Percentiles rank a stretch among this genome's conserved stretches.
Conservation (phyloP, 1,140 invertebrate genomes). For the Euwallacea similis region DNA sequence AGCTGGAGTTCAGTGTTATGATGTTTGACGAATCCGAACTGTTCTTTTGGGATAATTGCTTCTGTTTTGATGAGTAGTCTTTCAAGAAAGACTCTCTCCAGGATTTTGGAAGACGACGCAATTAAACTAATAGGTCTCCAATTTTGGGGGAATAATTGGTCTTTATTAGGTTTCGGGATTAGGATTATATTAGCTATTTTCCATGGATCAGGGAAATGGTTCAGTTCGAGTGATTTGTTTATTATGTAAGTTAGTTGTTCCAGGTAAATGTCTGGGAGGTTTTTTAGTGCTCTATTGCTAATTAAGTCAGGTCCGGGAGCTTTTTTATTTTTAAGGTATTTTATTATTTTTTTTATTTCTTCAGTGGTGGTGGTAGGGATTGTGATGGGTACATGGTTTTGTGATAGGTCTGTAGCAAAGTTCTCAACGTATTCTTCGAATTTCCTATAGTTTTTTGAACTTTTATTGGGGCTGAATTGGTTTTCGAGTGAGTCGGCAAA, state of each 20-base stretch:
- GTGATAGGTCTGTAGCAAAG: not conserved
- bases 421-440: not conserved
- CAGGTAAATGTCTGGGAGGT: not conserved
- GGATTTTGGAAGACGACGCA: not conserved
- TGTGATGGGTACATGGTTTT: not conserved
- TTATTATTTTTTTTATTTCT: slow-evolving; percentile 8
- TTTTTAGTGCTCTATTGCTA: not conserved
- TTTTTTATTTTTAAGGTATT: slow-evolving; percentile 13
- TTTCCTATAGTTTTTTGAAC: not conserved
- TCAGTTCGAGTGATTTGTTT: not conserved
- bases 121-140: not conserved
- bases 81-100: not conserved
- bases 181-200: not conserved
- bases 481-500: not conserved
- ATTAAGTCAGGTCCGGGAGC: slow-evolving; percentile 15
- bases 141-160: not conserved
- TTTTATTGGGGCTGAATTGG: not conserved
- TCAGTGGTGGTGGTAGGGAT: too few relatives aligned
- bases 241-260: not conserved
- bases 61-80: not conserved
- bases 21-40: not conserved
- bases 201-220: not conserved
- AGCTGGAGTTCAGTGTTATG: not conserved
- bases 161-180: not conserved
- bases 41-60: not conserved